phyloP scores from a whole-genome alignment of 2,113 vertebrate species.

The Ifrita kowaldi region DNA sequence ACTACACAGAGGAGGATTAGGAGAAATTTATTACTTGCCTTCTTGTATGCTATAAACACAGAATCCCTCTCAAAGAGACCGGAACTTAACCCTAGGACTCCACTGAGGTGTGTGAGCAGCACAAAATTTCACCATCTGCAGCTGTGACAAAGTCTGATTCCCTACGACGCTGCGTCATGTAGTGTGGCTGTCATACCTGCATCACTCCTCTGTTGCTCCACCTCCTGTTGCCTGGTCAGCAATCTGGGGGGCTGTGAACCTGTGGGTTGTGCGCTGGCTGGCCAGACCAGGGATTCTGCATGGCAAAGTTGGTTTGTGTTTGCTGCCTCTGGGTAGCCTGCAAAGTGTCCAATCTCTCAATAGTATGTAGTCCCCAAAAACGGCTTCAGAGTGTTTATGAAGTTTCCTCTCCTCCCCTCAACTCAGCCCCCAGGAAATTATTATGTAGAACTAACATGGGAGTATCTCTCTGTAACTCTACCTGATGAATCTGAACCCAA shows the following conservation, averaged over 20 bases:
- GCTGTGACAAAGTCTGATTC: not conserved
- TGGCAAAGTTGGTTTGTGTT: not conserved
- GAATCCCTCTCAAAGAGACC: not conserved
- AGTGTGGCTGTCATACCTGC: not conserved
- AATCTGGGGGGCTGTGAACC: not conserved
- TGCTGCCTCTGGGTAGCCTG: not conserved
- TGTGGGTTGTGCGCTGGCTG: not conserved
- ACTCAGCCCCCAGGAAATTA: not conserved
- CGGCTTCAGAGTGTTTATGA: not conserved
- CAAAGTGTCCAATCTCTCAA: not conserved
- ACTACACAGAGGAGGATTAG: not conserved
- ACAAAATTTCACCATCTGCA: not conserved
- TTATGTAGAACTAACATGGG: not conserved
- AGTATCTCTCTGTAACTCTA: not conserved
- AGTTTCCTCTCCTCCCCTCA: not conserved
- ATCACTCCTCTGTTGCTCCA: not conserved
- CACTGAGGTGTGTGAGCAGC: not conserved
- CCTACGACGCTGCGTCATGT: accelerated
- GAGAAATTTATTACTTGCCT: not conserved
- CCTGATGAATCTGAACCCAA: not conserved
- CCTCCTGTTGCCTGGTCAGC: not conserved
- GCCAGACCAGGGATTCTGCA: not conserved
- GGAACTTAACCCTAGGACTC: not conserved
- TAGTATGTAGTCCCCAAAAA: not conserved
- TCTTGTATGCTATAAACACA: not conserved